Conservation (phyloP, 2,888 invertebrate genomes). For the Apoderus coryli region DNA sequence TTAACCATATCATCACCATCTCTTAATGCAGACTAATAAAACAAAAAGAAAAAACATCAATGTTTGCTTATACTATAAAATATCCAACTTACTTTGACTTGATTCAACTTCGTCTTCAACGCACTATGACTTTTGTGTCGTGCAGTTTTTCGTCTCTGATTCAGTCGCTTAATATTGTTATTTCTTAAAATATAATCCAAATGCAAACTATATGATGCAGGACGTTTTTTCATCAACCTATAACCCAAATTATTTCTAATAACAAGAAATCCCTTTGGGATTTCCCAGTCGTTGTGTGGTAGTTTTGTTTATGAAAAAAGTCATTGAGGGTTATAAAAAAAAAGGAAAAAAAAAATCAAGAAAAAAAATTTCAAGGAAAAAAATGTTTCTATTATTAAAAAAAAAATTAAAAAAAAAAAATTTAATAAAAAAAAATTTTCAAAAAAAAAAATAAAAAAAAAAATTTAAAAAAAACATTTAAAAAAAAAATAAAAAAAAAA, state of each 20-base stretch:
- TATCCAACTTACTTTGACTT: constrained; percentile 20
- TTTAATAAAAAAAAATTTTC: too few species aligned
- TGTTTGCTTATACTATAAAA: not conserved
- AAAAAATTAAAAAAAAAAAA: too few species aligned
- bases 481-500: not conserved
- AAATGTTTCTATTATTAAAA: too few species aligned
- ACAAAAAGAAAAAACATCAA: not conserved
- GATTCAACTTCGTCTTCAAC: constrained; percentile 27
- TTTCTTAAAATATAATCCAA: constrained; percentile 59
- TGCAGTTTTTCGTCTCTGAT: constrained; percentile 22
- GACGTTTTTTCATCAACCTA: constrained; percentile 60
- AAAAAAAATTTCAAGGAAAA: too few species aligned
- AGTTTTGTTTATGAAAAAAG: too few species aligned
- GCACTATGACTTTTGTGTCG: constrained; percentile 21
- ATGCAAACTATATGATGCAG: constrained; percentile 69
- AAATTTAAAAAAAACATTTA: constrained; percentile 3
- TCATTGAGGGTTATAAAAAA: too few species aligned
- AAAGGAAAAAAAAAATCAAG: too few species aligned
- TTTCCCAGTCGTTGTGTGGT: too few species aligned
- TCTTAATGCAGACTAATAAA: constrained; percentile 27
- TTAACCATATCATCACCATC: constrained; percentile 48
- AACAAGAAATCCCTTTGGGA: too few species aligned
- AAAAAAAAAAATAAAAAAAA: too few species aligned
- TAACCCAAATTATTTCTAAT: constrained; percentile 11
- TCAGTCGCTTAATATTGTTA: constrained; percentile 26